Conservation (phyloP, 2,797 vertebrate genomes). For the Bradypus variegatus region DNA sequence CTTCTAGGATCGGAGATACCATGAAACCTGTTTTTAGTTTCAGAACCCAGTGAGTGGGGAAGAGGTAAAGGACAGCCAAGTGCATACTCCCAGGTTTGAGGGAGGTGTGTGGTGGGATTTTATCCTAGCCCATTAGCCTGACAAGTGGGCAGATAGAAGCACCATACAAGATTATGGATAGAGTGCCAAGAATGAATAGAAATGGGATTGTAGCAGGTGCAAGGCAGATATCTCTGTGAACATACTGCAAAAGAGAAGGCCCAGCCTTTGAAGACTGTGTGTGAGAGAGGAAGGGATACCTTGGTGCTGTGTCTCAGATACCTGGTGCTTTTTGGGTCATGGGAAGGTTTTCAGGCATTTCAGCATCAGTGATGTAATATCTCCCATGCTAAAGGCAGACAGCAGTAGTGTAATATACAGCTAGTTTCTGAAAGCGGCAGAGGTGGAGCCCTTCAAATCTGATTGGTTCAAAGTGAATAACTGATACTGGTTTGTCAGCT, state of each 20-base stretch:
- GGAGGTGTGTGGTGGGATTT: background rate
- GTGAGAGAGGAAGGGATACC: conserved; percentile 13
- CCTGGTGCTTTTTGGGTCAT: conserved; percentile 54
- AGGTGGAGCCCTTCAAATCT: background rate
- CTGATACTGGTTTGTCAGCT: background rate
- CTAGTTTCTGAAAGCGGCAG: conserved; percentile 15
- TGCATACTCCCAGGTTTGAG: background rate
- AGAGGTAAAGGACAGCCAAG: background rate
- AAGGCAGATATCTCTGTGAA: conserved; percentile 40
- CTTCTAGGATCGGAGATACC: background rate
- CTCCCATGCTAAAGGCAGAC: conserved; percentile 21
- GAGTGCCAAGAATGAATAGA: background rate
- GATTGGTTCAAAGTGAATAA: background rate
- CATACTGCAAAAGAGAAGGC: background rate
- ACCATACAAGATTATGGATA: background rate
- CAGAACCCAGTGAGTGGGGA: background rate
- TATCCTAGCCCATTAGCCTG: background rate
- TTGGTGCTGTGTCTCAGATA: conserved; percentile 37
- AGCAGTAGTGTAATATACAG: conserved; percentile 25
- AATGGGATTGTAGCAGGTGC: conserved; percentile 35
- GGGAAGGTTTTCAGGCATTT: conserved; percentile 38
- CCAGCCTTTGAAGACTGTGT: background rate
- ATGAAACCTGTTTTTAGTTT: conserved; percentile 3
- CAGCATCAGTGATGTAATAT: conserved; percentile 47
- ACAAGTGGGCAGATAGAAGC: background rate